Evolutionary conservation across 2,113 vertebrate genomes (phyloP).

Genomic region (Actenoides hombroni): DNA sequence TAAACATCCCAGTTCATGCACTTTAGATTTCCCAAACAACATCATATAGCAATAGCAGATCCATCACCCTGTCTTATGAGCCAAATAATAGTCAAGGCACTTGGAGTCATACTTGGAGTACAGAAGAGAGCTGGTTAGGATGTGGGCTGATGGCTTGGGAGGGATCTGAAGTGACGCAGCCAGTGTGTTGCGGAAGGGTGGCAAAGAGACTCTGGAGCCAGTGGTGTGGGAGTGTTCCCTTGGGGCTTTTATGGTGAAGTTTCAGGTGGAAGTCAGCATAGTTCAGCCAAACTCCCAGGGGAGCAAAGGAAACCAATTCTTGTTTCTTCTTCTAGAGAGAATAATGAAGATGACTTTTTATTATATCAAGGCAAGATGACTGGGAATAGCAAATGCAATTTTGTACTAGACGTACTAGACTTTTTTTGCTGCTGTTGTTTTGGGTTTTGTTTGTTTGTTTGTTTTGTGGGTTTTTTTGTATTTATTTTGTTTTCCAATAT

Average conservation of each 20-base stretch:
- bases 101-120: background rate
- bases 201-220: background rate
- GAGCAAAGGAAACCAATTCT: background rate
- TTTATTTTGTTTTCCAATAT: background rate
- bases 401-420: background rate
- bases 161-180: background rate
- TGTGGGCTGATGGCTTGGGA: background rate
- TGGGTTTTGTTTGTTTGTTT: too few species aligned
- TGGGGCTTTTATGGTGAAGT: background rate
- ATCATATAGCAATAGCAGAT: rapidly evolving
- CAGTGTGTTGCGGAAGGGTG: background rate
- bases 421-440: background rate
- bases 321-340: background rate
- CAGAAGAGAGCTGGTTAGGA: background rate
- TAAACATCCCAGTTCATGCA: background rate
- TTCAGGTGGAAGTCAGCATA: background rate
- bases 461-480: too few species aligned
- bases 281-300: background rate
- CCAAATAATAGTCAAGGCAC: background rate
- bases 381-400: background rate
- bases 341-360: background rate
- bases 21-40: background rate
- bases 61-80: background rate
- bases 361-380: background rate
- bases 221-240: background rate